These are phyloP conservation scores for Calvadosia cruxmelitensis DNA, from an alignment of 30 jellyfish, hydroid and myxozoan genomes.

Conservation along the genomic window DNA sequence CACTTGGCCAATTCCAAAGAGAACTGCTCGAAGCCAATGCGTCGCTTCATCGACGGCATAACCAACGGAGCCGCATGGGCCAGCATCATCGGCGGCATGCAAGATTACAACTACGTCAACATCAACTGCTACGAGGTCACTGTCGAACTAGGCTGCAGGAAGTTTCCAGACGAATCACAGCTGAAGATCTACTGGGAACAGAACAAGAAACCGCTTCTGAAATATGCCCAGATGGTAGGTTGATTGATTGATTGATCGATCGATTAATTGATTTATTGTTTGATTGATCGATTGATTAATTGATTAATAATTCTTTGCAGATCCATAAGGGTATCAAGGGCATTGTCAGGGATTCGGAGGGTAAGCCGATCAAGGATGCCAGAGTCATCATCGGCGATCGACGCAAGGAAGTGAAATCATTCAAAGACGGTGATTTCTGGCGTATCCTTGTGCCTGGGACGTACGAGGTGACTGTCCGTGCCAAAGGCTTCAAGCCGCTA, in stretches of 20 bases:
- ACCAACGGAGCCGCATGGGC: constrained; percentile 99
- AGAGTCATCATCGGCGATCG: constrained; percentile 82
- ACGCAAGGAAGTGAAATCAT: constrained; percentile 60
- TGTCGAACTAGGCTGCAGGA: constrained; percentile 86
- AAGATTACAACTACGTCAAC: constrained; percentile 86
- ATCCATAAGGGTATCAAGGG: constrained; percentile 94
- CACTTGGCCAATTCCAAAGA: constrained; percentile 89
- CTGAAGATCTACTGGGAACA: constrained; percentile 70
- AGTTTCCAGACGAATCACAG: constrained; percentile 55
- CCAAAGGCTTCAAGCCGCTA: constrained; percentile 71
- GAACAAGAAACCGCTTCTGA: constrained; percentile 58
- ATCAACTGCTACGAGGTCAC: constrained; percentile 92
- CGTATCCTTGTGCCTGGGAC: constrained; percentile 97
- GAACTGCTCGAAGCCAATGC: constrained; percentile 73
- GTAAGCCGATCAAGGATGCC: constrained; percentile 86
- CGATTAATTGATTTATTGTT: too few relatives aligned
- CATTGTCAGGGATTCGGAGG: constrained; percentile 55
- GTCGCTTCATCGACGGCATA: constrained; percentile 89
- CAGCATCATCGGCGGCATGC: constrained; percentile 92
- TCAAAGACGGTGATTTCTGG: constrained; percentile 98
- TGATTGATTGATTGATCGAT: too few relatives aligned
- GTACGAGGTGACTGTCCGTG: constrained; percentile 78
- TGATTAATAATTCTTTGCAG: too few relatives aligned
- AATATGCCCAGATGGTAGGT: constrained; percentile 66
- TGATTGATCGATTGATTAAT: too few relatives aligned